Conservation (phyloP, 2,113 vertebrate species). For the Sebastes schlegelii region DNA sequence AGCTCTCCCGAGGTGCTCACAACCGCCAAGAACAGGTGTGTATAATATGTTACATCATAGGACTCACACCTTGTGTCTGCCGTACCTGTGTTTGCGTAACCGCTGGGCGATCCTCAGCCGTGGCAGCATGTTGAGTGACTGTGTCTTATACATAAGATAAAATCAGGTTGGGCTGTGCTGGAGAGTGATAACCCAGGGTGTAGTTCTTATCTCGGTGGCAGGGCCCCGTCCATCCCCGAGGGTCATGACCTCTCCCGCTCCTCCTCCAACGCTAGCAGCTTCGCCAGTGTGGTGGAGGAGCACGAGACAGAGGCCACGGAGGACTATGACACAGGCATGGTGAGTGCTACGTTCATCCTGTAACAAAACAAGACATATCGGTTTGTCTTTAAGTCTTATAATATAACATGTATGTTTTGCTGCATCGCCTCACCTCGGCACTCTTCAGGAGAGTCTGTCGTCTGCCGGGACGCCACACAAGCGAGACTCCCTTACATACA, state of each 20-base stretch:
- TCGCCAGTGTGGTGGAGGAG: conserved; percentile 93
- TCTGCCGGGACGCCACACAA: conserved; percentile 90
- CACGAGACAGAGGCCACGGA: conserved; percentile 86
- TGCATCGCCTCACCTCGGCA: not conserved
- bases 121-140: conserved; percentile 9
- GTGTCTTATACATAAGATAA: conserved; percentile 19
- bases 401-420: not conserved
- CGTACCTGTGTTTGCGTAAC: not conserved
- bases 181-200: conserved; percentile 59
- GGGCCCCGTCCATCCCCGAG: conserved; percentile 84
- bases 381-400: not conserved
- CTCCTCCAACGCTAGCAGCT: conserved; percentile 96
- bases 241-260: conserved; percentile 91
- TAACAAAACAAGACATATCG: not conserved
- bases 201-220: conserved; percentile 80
- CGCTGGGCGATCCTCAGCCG: not conserved
- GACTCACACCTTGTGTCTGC: not conserved
- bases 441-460: conserved; percentile 87
- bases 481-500: conserved; percentile 90
- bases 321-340: conserved; percentile 90
- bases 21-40: conserved; percentile 91
- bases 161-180: conserved; percentile 17
- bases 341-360: conserved; percentile 57
- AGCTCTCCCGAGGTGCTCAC: conserved; percentile 94
- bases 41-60: not conserved